Percentiles rank a stretch among this genome's conserved stretches.
Conservation (phyloP, 2,888 invertebrate species). For the Craniophora ligustri region DNA sequence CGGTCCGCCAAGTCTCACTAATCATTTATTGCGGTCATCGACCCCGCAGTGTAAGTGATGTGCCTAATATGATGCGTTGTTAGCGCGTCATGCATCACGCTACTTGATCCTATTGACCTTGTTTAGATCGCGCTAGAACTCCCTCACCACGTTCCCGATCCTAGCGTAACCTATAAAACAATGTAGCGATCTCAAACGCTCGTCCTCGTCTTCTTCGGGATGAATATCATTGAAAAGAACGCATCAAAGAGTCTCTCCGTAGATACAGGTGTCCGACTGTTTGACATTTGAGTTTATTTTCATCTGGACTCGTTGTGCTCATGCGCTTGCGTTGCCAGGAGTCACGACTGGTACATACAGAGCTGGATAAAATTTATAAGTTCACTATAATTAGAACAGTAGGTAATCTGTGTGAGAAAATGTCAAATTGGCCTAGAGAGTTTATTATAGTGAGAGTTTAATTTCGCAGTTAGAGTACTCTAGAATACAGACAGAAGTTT, state of each 20-base stretch:
- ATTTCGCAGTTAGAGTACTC: too few species aligned
- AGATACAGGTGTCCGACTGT: constrained; percentile 8
- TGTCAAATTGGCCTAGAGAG: too few species aligned
- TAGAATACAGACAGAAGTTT: too few species aligned
- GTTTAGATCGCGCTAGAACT: neutral
- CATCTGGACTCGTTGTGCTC: constrained; percentile 13
- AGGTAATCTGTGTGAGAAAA: neutral
- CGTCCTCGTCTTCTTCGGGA: too few species aligned
- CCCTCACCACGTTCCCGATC: neutral
- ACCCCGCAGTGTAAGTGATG: neutral
- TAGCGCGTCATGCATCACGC: neutral
- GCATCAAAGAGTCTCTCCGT: too few species aligned
- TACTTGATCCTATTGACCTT: neutral
- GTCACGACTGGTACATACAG: constrained; percentile 42
- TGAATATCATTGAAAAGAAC: too few species aligned
- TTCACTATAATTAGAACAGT: constrained; percentile 25
- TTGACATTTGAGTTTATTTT: constrained; percentile 53
- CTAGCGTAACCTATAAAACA: too few species aligned
- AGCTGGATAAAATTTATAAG: constrained; percentile 25
- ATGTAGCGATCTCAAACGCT: too few species aligned
- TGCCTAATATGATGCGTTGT: too few species aligned
- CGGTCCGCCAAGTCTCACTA: too few species aligned
- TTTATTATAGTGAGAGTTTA: too few species aligned
- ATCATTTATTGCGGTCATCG: too few species aligned
- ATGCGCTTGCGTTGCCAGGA: neutral